phyloP scores from a whole-genome alignment of 2,888 invertebrate species.

The Cheilosia impressa region DNA sequence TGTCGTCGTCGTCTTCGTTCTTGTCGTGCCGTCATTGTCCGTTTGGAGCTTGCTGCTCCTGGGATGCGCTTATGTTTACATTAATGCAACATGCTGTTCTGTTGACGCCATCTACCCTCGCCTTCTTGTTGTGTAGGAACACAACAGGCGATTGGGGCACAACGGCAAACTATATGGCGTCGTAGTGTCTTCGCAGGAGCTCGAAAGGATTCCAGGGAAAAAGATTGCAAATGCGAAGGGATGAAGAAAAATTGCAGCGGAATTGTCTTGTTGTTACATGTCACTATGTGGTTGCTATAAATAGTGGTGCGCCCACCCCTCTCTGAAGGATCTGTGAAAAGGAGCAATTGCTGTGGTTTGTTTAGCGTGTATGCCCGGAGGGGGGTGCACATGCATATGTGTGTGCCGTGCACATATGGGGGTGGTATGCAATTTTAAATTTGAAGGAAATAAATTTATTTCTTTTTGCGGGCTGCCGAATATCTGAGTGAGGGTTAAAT shows the following conservation, averaged over 20 bases:
- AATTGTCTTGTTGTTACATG: slow-evolving; percentile 71
- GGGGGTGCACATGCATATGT: slow-evolving; percentile 1
- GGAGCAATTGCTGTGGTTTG: slow-evolving; percentile 50
- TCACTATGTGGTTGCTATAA: slow-evolving; percentile 66
- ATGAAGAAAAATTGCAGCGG: slow-evolving; percentile 64
- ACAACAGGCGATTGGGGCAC: slow-evolving; percentile 20
- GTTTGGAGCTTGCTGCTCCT: neutral
- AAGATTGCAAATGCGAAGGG: slow-evolving; percentile 47
- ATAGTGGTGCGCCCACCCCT: slow-evolving; percentile 25
- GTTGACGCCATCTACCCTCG: neutral
- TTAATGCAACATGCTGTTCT: slow-evolving; percentile 60
- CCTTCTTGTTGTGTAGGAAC: neutral
- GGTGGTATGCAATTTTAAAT: slow-evolving; percentile 54
- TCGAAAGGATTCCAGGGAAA: slow-evolving; percentile 39
- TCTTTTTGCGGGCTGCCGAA: slow-evolving; percentile 64
- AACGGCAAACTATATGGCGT: neutral
- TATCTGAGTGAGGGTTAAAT: slow-evolving; percentile 58
- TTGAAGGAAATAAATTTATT: slow-evolving; percentile 68
- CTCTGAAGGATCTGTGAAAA: slow-evolving; percentile 15
- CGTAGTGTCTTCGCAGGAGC: slow-evolving; percentile 26
- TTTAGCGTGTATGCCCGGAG: slow-evolving; percentile 13
- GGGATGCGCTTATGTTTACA: slow-evolving; percentile 63
- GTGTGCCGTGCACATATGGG: neutral
- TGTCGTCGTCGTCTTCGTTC: neutral
- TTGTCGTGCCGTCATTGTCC: slow-evolving; percentile 31